These are phyloP conservation scores for Parnassius glacialis DNA, from an alignment of 2,888 invertebrate genomes.

Conservation along the genomic window DNA sequence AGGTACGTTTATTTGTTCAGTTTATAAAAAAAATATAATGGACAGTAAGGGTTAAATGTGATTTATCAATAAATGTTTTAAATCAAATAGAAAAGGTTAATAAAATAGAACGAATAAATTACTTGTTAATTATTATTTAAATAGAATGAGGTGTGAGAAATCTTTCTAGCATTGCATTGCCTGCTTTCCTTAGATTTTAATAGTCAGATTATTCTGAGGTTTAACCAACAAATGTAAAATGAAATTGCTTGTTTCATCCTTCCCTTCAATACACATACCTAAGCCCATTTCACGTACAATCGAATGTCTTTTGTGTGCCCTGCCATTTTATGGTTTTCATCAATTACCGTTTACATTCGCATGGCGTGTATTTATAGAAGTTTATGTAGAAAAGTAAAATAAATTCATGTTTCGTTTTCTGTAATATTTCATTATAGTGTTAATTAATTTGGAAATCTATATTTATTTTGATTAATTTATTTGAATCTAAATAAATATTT, in stretches of 20 bases:
- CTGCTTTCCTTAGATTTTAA: too few species aligned
- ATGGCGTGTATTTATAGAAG: conserved; percentile 26
- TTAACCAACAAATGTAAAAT: conserved; percentile 20
- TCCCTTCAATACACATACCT: conserved; percentile 21
- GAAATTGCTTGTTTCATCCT: conserved; percentile 23
- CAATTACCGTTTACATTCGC: conserved; percentile 32
- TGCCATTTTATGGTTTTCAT: conserved; percentile 32
- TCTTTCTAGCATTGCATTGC: too few species aligned
- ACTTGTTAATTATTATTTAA: too few species aligned
- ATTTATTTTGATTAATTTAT: conserved; percentile 7
- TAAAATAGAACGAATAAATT: too few species aligned
- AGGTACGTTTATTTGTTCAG: too few species aligned
- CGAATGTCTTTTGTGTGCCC: conserved; percentile 28
- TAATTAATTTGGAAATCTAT: conserved; percentile 16
- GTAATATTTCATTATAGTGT: conserved; percentile 19
- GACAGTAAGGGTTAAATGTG: too few species aligned
- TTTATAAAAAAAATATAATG: too few species aligned
- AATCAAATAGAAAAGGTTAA: too few species aligned
- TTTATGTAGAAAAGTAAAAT: conserved; percentile 23
- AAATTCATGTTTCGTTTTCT: conserved; percentile 15
- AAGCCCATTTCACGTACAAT: conserved; percentile 30
- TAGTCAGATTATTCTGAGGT: neutral
- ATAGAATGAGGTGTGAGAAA: too few species aligned
- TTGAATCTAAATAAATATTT: neutral
- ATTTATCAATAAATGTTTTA: too few species aligned